phyloP scores from a whole-genome alignment of 1,140 invertebrate genomes.

The Pogonomyrmex californicus region DNA sequence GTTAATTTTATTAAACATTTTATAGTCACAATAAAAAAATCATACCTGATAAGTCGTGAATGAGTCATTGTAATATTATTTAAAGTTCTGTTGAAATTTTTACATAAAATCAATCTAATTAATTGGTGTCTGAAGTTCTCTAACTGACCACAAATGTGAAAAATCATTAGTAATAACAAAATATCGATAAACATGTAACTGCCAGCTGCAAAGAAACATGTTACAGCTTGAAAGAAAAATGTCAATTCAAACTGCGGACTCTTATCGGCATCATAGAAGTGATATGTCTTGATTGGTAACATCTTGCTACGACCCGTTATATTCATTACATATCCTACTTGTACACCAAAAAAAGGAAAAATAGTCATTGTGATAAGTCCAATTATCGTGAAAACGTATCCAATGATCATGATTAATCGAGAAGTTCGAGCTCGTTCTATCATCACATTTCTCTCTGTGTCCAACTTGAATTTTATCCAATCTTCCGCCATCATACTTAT shows the following conservation, averaged over 20 bases:
- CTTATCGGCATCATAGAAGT: not conserved
- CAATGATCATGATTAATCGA: not conserved
- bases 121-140: not conserved
- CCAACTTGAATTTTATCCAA: conserved; percentile 10
- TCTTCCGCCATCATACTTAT: conserved; percentile 42
- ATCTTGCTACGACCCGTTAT: not conserved
- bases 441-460: conserved; percentile 15
- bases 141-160: conserved; percentile 46
- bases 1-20: not conserved
- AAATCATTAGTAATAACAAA: conserved; percentile 4
- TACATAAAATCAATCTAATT: not conserved
- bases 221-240: not conserved
- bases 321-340: not conserved
- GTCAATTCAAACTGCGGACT: conserved; percentile 34
- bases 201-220: not conserved
- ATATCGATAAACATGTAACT: conserved; percentile 30
- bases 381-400: not conserved
- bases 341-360: not conserved
- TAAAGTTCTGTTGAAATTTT: not conserved
- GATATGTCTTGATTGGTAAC: conserved; percentile 1
- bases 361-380: fast-evolving
- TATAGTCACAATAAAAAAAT: not conserved
- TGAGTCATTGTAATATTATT: not conserved
- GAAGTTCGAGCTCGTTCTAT: not conserved
- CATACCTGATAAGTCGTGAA: conserved; percentile 35